A percentile compares a stretch with the other conserved stretches of the same genome.
Conservation (phyloP, 1,140 invertebrate species). For the Stegodyphus dumicola region DNA sequence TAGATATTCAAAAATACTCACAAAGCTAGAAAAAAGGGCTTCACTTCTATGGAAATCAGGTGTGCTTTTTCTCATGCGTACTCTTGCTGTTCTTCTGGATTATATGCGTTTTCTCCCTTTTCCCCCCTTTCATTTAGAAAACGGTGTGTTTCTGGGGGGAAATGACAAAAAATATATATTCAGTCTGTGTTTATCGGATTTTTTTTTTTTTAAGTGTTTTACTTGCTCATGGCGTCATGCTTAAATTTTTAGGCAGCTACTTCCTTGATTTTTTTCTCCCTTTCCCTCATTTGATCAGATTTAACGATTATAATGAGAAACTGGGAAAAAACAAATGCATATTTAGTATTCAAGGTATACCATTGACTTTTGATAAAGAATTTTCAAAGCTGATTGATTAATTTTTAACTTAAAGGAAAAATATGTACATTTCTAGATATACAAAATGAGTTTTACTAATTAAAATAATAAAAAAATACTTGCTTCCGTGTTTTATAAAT, state of each 20-base stretch:
- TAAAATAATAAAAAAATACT: no score
- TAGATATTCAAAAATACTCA: slow-evolving; percentile 55
- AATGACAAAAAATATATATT: slow-evolving; percentile 31
- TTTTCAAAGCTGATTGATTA: no score
- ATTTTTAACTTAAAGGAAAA: no score
- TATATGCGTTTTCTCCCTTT: slow-evolving; percentile 27
- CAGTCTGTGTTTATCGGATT: slow-evolving; percentile 35
- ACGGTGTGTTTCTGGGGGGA: background rate
- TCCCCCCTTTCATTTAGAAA: slow-evolving; percentile 36
- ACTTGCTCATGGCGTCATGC: slow-evolving; percentile 45
- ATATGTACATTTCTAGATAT: no score
- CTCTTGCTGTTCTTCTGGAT: slow-evolving; percentile 21
- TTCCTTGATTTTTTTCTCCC: slow-evolving; percentile 10
- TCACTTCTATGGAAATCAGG: slow-evolving; percentile 48
- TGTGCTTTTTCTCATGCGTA: slow-evolving; percentile 52
- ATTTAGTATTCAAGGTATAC: no score
- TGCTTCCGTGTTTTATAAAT: no score
- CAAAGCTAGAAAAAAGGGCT: slow-evolving; percentile 19
- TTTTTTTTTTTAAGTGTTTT: slow-evolving; percentile 15
- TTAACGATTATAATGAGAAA: no score
- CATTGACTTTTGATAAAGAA: no score
- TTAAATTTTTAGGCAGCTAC: slow-evolving; percentile 45
- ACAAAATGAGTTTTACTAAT: no score
- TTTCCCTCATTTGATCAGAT: no score
- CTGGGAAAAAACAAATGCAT: no score